Base-by-base conservation (phyloP, 2,888 invertebrate genomes). In the Lamellibrachia columna region DNA sequence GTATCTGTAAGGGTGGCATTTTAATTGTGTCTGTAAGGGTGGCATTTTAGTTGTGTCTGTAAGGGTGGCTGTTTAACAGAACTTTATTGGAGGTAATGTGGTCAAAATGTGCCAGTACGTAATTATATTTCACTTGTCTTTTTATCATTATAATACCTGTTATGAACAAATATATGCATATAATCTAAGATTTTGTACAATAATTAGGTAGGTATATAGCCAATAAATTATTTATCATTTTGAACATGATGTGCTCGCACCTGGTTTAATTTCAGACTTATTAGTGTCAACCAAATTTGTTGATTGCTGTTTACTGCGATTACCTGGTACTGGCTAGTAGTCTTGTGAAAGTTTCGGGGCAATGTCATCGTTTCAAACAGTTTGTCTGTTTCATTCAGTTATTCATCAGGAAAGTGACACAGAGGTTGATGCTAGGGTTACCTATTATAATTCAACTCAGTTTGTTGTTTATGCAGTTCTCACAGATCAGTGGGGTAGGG, bases 341-440 rank as follows among this genome's bases (percentile, higher is more conserved):
- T 15, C n/a, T 75, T 11, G 75, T 75, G 75, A 75, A 75, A 75
- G 15, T 75, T 75, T 11, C 3, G n/a, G 75, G 22, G 9, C n/a
- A n/a, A 22, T 6, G 22, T 75, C 2, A 75, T 75, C 22, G 75
- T 75, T 75, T 3, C 22, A 75, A 75, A 75, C 75, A 75, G 75
- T 75, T 75, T 75, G 75, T 15, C 6, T 75, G 75, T 75, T 75
- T 22, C 22, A 75, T 75, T 75, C n/a, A 75, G 75, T 75, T 75
- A 75, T 75, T 75, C 75, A 75, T 75, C 75, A 75, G 22, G 75
- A 75, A 75, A 75, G 75, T 75, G 75, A 75, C 75, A 75, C 75
- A 6, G 15, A 0, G 75, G 22, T 75, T n/a, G 75, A 22, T 22
- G 75, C 75, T 75, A 75, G 3, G 75, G 75, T 75, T 75, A 58